Base-by-base conservation (phyloP, 1,140 invertebrate species). In the Heliconius hewitsoni region DNA sequence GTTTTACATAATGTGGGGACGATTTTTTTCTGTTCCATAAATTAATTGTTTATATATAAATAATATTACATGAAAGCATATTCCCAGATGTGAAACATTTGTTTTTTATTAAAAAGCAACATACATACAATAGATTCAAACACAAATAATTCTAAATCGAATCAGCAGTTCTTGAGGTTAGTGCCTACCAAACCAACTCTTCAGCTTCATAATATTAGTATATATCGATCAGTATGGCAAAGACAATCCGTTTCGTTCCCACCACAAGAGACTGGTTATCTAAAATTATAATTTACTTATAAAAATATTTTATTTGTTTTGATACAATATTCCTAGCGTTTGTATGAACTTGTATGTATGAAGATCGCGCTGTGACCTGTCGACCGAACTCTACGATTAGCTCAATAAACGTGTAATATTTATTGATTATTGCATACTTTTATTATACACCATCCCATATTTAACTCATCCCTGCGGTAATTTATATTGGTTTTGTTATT, bases 371-470 rank as follows among this genome's bases (percentile, higher is more conserved):
- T 13, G 42, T 46, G 42, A 11, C 42, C 42, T 57, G 55, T 57
- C 16, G 60, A 66, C 60, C 23, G 60, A 27, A 66, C 60, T 30
- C 60, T 89, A 86, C 85, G 83, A 87, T 77, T 86, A 87, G 82
- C 81, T 85, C 84, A 90, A 89, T 90, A 91, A 89, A 91, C 89
- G 87, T 89, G 83, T 91, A 91, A 86, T 91, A 91, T 91, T 91
- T 91, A 91, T 91, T 90, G 84, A 87, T 57, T 73, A 70, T 11
- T 37, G 42, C 13, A 27, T 23, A 73, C 77, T 84, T 89, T 89
- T 82, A 76, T 78, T 77, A 39, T 66, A 23, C 2, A 55, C 19
- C 23, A 13, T 23, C 23, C 11, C 23, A 6, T 52, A 30, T n/a
- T 27, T 66, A 30, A 34, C 18, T 52, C 19, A 52, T 6, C 50